phyloP scores from a whole-genome alignment of 1,140 invertebrate species.

The Drosophila ananassae region DNA sequence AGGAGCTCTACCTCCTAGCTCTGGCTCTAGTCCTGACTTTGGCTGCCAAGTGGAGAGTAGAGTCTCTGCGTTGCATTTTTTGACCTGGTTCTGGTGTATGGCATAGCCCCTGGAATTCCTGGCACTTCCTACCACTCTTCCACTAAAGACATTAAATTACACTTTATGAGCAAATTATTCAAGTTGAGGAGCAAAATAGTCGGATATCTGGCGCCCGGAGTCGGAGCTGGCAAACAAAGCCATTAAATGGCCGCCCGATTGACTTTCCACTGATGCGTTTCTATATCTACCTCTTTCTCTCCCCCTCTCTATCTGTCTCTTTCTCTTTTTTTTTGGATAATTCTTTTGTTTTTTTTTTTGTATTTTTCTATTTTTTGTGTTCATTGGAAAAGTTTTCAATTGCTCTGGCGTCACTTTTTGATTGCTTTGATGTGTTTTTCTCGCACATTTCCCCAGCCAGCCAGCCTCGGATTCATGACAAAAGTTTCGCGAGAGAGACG shows the following conservation, averaged over 20 bases:
- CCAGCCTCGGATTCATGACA: constrained; percentile 58
- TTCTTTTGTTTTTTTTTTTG: constrained; percentile 35
- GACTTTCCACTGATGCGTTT: not conserved
- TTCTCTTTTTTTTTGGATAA: constrained; percentile 22
- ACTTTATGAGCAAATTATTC: constrained; percentile 79
- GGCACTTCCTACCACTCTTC: constrained; percentile 1
- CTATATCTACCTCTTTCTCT: constrained; percentile 4
- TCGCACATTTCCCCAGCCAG: constrained; percentile 72
- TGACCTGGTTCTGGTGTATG: no score
- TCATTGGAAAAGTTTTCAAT: constrained; percentile 83
- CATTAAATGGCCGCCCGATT: constrained; percentile 60
- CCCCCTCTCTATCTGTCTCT: constrained; percentile 10
- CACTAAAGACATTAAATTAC: constrained; percentile 65
- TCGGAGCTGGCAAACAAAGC: constrained; percentile 74
- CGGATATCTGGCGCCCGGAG: constrained; percentile 37
- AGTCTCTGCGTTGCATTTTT: no score
- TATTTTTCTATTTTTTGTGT: constrained; percentile 18
- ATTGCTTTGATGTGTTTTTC: constrained; percentile 82
- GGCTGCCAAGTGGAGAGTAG: no score
- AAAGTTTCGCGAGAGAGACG: constrained; percentile 65
- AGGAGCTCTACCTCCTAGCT: not conserved
- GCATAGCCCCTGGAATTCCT: not conserved
- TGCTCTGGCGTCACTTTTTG: constrained; percentile 83
- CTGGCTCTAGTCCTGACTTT: no score
- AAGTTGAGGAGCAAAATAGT: constrained; percentile 70